Percentiles rank a stretch among this genome's conserved stretches.
Conservation (phyloP, 2,113 vertebrate genomes). For the Bucco capensis region DNA sequence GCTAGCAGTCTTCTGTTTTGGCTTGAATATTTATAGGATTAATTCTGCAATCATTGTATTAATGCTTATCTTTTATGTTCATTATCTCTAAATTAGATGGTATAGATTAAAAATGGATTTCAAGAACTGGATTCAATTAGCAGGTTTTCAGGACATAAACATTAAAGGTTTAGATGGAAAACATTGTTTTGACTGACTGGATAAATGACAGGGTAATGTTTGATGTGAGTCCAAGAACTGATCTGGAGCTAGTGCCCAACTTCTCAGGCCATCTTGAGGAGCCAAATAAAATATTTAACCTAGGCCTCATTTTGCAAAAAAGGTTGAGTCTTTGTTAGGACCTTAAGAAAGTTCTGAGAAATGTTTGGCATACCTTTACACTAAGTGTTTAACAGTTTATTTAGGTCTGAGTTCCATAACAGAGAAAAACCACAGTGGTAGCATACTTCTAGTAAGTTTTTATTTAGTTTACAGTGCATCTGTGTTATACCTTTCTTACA, state of each 20-base stretch:
- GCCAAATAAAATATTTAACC: constrained; percentile 90
- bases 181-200: constrained; percentile 86
- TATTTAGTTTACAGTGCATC: constrained; percentile 49
- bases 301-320: constrained; percentile 76
- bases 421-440: constrained; percentile 46
- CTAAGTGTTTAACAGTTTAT: constrained; percentile 78
- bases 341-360: constrained; percentile 74
- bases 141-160: constrained; percentile 81
- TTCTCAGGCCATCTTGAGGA: constrained; percentile 71
- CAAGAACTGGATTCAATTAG: constrained; percentile 79
- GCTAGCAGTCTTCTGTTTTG: constrained; percentile 64
- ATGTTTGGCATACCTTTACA: constrained; percentile 80
- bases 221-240: constrained; percentile 83
- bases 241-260: constrained; percentile 78
- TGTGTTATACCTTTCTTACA: not conserved
- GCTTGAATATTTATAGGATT: constrained; percentile 50
- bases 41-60: constrained; percentile 33
- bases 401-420: constrained; percentile 71
- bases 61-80: constrained; percentile 55
- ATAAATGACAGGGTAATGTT: constrained; percentile 81
- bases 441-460: constrained; percentile 54
- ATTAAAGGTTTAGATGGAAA: constrained; percentile 80
- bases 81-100: constrained; percentile 67
- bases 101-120: constrained; percentile 71
- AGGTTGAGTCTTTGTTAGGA: constrained; percentile 76